Conservation (phyloP, 2,888 invertebrate genomes). For the Xestia rhomboidea region DNA sequence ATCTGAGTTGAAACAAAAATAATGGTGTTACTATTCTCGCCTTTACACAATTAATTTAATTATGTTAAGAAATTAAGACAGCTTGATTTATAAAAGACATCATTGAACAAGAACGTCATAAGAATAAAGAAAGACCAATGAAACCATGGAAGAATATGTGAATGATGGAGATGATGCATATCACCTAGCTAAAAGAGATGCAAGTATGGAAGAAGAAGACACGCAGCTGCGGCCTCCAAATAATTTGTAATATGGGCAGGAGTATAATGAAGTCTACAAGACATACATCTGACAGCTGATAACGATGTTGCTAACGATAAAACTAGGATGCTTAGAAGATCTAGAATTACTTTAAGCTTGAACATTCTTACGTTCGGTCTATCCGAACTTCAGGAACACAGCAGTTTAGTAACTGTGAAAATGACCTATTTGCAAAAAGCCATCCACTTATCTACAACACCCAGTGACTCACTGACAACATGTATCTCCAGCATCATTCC, state of each 20-base stretch:
- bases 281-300: background rate
- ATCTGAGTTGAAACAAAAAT: constrained; percentile 29
- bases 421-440: constrained; percentile 12
- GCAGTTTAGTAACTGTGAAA: background rate
- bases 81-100: background rate
- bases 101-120: background rate
- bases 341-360: no score
- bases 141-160: background rate
- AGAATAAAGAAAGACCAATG: no score
- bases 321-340: background rate
- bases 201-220: background rate
- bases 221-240: no score
- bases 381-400: background rate
- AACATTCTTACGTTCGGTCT: background rate
- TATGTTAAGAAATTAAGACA: background rate
- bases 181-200: background rate
- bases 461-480: constrained; percentile 46
- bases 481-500: constrained; percentile 32
- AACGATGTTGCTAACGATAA: background rate
- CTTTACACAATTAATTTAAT: constrained; percentile 1
- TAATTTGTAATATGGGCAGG: background rate
- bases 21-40: constrained; percentile 22
- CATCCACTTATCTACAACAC: constrained; percentile 8
- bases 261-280: background rate
- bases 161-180: background rate